Evolutionary conservation across 2,113 vertebrate species (phyloP).

Genomic region (human (Homo sapiens)): GRCh38 chr4:128468501-128469000

Average conservation of each 20-base stretch:
- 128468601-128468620: slow-evolving; percentile 62
- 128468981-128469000: background rate
- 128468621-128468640: slow-evolving; percentile 42
- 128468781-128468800: slow-evolving; percentile 10
- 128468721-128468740: slow-evolving; percentile 61
- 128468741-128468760: slow-evolving; percentile 49
- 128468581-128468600: slow-evolving; percentile 39
- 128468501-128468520: slow-evolving; percentile 32
- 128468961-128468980: background rate
- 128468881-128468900: background rate
- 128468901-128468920: background rate
- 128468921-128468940: background rate
- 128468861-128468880: background rate
- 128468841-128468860: slow-evolving; percentile 31
- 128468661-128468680: slow-evolving; percentile 63
- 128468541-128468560: slow-evolving; percentile 41
- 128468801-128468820: slow-evolving; percentile 11
- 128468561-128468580: slow-evolving; percentile 35
- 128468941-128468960: background rate
- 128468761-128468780: slow-evolving; percentile 31
- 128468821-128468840: slow-evolving; percentile 26
- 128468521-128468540: slow-evolving; percentile 51
- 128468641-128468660: slow-evolving; percentile 70
- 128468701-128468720: slow-evolving; percentile 55
- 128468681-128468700: slow-evolving; percentile 56